phyloP scores from a whole-genome alignment of 2,113 vertebrate species.

The Mixornis gularis region DNA sequence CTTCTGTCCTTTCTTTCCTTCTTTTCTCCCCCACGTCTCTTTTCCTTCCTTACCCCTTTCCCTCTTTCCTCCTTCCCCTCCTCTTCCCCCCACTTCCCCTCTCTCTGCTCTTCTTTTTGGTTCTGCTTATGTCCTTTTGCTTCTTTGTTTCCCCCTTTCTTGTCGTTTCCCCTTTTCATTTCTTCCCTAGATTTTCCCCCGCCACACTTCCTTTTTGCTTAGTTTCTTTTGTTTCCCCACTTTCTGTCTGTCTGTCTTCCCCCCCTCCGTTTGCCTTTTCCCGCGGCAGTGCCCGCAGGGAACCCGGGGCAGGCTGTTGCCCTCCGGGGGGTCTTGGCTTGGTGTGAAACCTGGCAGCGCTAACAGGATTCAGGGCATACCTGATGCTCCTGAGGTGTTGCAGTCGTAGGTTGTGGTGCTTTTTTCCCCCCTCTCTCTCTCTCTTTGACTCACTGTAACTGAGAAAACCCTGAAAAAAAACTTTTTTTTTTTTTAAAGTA shows the following conservation, averaged over 20 bases:
- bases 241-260: not conserved
- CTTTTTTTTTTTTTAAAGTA: no score
- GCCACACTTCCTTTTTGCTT: not conserved
- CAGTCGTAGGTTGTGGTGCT: accelerated
- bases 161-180: accelerated
- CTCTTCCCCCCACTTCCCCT: no score
- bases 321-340: no score
- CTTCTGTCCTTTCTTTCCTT: not conserved
- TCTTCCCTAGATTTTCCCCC: accelerated
- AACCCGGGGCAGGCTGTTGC: not conserved
- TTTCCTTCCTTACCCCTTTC: not conserved
- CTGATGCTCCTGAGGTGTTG: not conserved
- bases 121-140: not conserved
- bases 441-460: not conserved
- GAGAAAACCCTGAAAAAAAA: not conserved
- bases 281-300: accelerated
- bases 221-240: not conserved
- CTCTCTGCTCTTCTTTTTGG: accelerated
- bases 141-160: not conserved
- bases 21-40: accelerated
- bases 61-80: no score
- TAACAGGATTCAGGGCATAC: not conserved
- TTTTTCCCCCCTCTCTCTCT: accelerated
- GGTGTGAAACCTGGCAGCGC: not conserved
- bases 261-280: not conserved